Conservation (phyloP, 2,797 vertebrate species). For the Calcarius lapponicus region DNA sequence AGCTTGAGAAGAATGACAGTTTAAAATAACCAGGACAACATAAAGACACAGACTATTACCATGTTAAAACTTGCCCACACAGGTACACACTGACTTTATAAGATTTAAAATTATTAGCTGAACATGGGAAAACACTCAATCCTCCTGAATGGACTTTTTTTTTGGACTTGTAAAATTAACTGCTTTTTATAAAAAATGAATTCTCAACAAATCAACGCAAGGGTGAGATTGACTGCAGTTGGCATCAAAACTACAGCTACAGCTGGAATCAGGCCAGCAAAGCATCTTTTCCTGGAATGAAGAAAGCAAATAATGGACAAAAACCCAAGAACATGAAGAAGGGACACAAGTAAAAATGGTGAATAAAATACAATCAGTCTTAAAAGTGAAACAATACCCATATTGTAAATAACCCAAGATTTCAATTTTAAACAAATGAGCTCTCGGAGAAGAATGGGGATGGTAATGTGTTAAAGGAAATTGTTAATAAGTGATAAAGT, state of each 20-base stretch:
- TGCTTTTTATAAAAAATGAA: background rate
- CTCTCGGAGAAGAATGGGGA: background rate
- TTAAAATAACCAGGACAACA: background rate
- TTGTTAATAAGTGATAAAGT: background rate
- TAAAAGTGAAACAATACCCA: background rate
- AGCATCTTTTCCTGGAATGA: background rate
- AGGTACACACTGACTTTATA: background rate
- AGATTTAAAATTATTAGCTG: background rate
- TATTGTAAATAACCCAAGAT: background rate
- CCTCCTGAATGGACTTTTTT: background rate
- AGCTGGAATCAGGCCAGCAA: background rate
- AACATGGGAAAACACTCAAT: background rate
- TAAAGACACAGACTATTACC: background rate
- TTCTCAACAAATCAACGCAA: background rate
- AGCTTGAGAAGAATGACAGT: slow-evolving; percentile 54
- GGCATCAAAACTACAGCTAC: background rate
- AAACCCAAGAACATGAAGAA: background rate
- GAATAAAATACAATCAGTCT: background rate
- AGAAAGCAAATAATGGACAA: background rate
- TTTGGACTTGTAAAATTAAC: background rate
- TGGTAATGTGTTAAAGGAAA: background rate
- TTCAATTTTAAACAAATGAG: slow-evolving; percentile 3
- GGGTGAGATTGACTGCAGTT: background rate
- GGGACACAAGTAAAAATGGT: background rate
- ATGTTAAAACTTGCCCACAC: background rate